Percentiles rank a stretch among this genome's conserved stretches.
Evolutionary conservation across 1,140 invertebrate species (phyloP).

Genomic region (Trigoniulus corallinus): DNA sequence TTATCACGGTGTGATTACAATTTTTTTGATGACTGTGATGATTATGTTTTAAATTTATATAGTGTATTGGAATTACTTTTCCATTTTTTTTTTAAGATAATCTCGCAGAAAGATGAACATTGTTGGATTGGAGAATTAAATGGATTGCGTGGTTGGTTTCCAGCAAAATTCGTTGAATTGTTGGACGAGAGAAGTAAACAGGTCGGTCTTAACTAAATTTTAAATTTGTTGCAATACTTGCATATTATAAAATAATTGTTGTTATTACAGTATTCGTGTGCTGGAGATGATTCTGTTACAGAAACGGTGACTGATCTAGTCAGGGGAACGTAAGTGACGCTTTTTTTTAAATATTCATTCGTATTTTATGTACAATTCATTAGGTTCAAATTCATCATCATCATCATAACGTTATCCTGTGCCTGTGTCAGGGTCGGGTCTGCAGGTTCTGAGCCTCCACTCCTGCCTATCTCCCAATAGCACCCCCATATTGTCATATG

Average conservation of each 20-base stretch:
- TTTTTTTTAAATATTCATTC: conserved; percentile 1
- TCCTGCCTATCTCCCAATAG: no score
- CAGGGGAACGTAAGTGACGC: conserved; percentile 50
- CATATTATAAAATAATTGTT: neutral
- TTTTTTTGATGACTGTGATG: neutral
- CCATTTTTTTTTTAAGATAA: conserved; percentile 44
- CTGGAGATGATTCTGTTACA: conserved; percentile 92
- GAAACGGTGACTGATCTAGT: conserved; percentile 93
- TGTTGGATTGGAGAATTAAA: conserved; percentile 99
- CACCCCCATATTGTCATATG: neutral
- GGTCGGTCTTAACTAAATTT: neutral
- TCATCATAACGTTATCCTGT: neutral
- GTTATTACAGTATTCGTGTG: conserved; percentile 64
- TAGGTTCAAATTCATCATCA: neutral
- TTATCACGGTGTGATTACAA: conserved; percentile 61
- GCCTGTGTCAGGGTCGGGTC: no score
- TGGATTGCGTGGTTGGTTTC: conserved; percentile 96
- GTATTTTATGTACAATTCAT: neutral
- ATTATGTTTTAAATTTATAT: neutral
- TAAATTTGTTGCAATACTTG: neutral
- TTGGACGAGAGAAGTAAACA: conserved; percentile 89
- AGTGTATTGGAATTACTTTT: neutral
- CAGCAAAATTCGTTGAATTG: conserved; percentile 92
- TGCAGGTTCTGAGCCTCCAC: no score
- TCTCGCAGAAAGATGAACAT: conserved; percentile 96